These are phyloP conservation scores for Holacanthella duospinosa DNA, from an alignment of 2,888 invertebrate genomes.

Conservation along the genomic window DNA sequence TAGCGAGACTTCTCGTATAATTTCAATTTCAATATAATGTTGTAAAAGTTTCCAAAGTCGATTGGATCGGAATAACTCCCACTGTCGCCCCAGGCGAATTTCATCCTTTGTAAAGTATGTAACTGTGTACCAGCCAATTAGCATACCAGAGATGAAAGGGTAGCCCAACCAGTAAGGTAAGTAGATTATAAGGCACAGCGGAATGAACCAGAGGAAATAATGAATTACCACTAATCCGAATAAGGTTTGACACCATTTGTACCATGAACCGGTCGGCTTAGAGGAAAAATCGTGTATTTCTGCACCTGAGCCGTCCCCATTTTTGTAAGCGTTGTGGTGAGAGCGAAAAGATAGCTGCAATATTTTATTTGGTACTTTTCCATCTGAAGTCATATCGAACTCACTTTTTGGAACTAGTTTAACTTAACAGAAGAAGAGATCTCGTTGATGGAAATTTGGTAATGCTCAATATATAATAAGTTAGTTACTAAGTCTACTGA, in stretches of 20 bases:
- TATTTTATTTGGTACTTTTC: too few relatives aligned
- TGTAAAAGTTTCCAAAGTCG: slow-evolving; percentile 16
- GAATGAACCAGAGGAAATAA: background rate
- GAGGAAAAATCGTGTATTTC: background rate
- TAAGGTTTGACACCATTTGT: background rate
- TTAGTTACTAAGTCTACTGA: too few relatives aligned
- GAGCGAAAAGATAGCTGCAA: background rate
- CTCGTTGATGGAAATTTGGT: too few relatives aligned
- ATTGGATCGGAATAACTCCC: background rate
- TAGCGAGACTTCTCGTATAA: slow-evolving; percentile 17
- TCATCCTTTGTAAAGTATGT: background rate
- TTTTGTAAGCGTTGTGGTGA: background rate
- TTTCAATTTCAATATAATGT: slow-evolving; percentile 14
- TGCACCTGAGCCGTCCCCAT: background rate
- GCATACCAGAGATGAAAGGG: background rate
- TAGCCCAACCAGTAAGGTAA: background rate
- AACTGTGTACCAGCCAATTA: background rate
- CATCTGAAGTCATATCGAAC: too few relatives aligned
- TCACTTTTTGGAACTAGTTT: too few relatives aligned
- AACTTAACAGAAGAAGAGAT: too few relatives aligned
- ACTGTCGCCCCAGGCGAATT: background rate
- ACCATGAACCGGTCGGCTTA: background rate
- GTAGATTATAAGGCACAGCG: background rate
- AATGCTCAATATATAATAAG: too few relatives aligned
- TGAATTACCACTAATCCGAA: background rate